Percentiles rank a stretch among this genome's conserved stretches.
These are phyloP conservation scores for Stylophora pistillata DNA, from an alignment of 64 coral and sea anemone genomes.

Conservation along the genomic window DNA sequence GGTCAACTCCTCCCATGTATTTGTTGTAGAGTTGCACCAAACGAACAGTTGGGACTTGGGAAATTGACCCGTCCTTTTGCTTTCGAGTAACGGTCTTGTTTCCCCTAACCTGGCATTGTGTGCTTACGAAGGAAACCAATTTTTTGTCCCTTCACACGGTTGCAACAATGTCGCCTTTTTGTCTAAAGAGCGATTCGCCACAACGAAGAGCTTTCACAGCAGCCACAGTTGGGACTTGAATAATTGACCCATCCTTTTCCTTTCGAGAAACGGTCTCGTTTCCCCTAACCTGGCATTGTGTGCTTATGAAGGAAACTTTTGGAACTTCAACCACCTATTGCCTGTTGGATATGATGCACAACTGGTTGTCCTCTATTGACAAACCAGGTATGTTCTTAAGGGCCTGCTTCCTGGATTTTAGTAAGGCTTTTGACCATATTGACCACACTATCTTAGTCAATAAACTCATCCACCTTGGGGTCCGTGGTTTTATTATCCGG, in stretches of 20 bases:
- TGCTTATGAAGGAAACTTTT: constrained; percentile 33
- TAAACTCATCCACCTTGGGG: too few relatives aligned
- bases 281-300: constrained; percentile 19
- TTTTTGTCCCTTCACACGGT: constrained; percentile 37
- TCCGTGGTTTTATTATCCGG: too few relatives aligned
- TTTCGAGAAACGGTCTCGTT: constrained; percentile 1
- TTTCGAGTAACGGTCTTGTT: constrained; percentile 3
- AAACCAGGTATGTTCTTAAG: too few relatives aligned
- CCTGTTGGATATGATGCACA: too few relatives aligned
- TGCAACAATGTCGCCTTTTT: not conserved
- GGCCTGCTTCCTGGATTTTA: too few relatives aligned
- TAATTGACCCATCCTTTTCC: not conserved
- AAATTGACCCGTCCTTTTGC: not conserved
- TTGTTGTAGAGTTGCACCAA: constrained; percentile 20
- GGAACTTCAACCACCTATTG: too few relatives aligned
- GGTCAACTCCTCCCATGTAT: constrained; percentile 22
- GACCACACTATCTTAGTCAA: too few relatives aligned
- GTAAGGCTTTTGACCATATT: too few relatives aligned
- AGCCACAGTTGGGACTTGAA: not conserved
- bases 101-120: constrained; percentile 19
- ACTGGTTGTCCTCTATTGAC: too few relatives aligned
- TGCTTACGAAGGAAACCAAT: constrained; percentile 22
- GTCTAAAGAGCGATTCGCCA: constrained; percentile 15
- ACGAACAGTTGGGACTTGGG: constrained; percentile 11
- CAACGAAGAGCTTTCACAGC: not conserved